Evolutionary conservation across 1,140 invertebrate species (phyloP), one percentile per base, ranked within the genome.

Genomic region (Philotrypesis tridentata): DNA sequence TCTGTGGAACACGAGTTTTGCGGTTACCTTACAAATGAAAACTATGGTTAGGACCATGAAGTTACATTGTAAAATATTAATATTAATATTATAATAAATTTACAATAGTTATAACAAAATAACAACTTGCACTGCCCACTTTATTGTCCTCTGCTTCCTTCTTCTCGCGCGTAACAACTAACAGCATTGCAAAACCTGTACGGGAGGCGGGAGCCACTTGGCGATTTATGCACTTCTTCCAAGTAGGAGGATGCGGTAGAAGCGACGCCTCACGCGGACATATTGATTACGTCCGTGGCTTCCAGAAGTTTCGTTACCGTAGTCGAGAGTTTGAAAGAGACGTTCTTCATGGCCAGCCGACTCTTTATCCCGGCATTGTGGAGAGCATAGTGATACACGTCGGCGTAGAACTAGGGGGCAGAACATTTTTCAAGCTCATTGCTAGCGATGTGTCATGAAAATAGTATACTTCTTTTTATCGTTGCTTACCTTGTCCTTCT

Each of bases 361-460:
- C 86, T 91, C 82, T 90, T 92, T 33, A 91, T 89, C 4, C 91
- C 90, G 14, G 88, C 88, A 4, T 87, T 91, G 60, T 90, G 85
- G 31, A 90, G 78, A 7, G 94, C 92, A 17, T 95, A 87, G 73
- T 94, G 92, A 86, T 93, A 96, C 1, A 96, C 88, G 88, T 96
- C 95, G 0, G 94, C 93, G 83, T 93, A 95, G 86, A 95, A 96
- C 93, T 95, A 88, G 89, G 93, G 82, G 17, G 21, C 48, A 81
- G 83, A 74, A 85, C 72, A 21, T 65, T 65, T 67, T n/a, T n/a
- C n/a, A n/a, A n/a, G n/a, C n/a, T n/a, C n/a, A n/a, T n/a, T n/a
- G n/a, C n/a, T n/a, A n/a, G n/a, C n/a, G n/a, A n/a, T n/a, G n/a
- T n/a, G n/a, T n/a, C n/a, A n/a, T n/a, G n/a, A n/a, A n/a, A n/a